Base-by-base conservation (phyloP, 2,888 invertebrate species). In the Belgica antarctica region DNA sequence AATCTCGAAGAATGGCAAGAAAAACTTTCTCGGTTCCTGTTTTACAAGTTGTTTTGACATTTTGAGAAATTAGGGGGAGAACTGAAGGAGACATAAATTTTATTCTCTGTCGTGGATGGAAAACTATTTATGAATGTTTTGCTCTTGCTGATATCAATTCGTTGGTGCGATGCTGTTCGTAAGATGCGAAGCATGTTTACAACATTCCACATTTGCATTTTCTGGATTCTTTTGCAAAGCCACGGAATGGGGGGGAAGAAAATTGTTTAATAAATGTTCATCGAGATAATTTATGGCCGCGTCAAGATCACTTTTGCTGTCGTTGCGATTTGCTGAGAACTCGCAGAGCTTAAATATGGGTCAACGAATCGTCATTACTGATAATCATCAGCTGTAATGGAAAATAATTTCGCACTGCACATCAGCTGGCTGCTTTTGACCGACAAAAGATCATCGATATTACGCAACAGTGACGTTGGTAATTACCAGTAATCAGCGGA, bases 181-280 rank as follows among this genome's bases (percentile, higher is more conserved):
- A 27, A 25, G 65, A 46, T 66, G 47, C 27, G 36, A 34, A 66
- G 57, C 57, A 68, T 68, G 68, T 57, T 68, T 57, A 68, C 46
- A 57, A 57, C 52, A 68, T 68, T 68, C 68, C 68, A 68, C 68
- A 68, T 68, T 68, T 57, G 68, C 68, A 68, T 68, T 68, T 68
- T 68, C 57, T n/a, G 57, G 57, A 68, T 68, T 68, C 34, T 68
- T 52, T 27, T 19, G 27, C 68, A 22, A 3, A 15, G 24, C 34
- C 62, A 10, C 62, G 10, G 22, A n/a, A 25, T 25, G 8, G 25
- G 31, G 10, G 19, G 19, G 17, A 52, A 25, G 25, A 19, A 57
- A 66, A 66, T 52, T 66, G 66, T 57, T 68, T 68, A 68, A 52
- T 68, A 68, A 68, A 68, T 68, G 52, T 24, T 68, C 34, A 22